These are phyloP conservation scores for Carettochelys insculpta DNA, from an alignment of 2,113 vertebrate species.

Conservation along the genomic window DNA sequence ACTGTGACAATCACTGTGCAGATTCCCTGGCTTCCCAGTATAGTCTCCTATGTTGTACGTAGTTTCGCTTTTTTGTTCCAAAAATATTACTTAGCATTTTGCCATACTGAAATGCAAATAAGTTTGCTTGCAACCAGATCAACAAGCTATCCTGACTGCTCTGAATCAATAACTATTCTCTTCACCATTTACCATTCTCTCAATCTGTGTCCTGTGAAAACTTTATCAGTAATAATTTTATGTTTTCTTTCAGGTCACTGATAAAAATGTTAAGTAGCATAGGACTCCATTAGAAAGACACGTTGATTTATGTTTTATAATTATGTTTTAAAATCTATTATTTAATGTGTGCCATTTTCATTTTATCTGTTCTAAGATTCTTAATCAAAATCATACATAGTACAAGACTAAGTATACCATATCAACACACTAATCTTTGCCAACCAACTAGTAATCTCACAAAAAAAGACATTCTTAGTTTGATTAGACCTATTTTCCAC, in stretches of 20 bases:
- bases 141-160: background rate
- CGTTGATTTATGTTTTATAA: background rate
- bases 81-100: background rate
- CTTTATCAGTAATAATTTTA: background rate
- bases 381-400: too few relatives aligned
- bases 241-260: background rate
- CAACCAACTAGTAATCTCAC: too few relatives aligned
- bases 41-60: background rate
- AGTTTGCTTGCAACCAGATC: background rate
- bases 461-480: too few relatives aligned
- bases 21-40: background rate
- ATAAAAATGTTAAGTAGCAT: too few relatives aligned
- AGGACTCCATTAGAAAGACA: background rate
- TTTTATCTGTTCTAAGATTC: background rate
- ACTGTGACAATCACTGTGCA: fast-evolving
- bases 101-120: background rate
- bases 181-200: too few relatives aligned
- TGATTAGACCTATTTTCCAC: too few relatives aligned
- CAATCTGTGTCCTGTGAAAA: background rate
- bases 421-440: too few relatives aligned
- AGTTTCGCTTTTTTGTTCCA: background rate
- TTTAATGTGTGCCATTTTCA: background rate
- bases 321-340: background rate
- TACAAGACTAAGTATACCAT: too few relatives aligned
- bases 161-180: background rate